A percentile compares a stretch with the other conserved stretches of the same genome.
phyloP scores from a whole-genome alignment of 2,113 vertebrate species.

The Egretta garzetta region DNA sequence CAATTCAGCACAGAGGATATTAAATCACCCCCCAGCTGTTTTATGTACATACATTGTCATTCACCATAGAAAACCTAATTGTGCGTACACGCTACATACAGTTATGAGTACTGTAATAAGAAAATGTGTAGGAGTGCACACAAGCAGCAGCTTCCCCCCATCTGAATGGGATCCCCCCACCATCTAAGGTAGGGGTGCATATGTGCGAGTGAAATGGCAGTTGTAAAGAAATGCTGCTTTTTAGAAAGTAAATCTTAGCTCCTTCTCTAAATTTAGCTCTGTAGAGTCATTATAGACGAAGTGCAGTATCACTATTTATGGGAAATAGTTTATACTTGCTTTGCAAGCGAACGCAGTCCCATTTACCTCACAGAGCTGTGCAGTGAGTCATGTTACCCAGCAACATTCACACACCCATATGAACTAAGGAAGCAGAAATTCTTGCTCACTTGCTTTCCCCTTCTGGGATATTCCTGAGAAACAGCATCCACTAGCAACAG shows the following conservation, averaged over 20 bases:
- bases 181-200: background rate
- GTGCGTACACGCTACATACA: background rate
- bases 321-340: conserved; percentile 6
- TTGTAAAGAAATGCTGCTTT: background rate
- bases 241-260: background rate
- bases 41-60: background rate
- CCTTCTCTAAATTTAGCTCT: conserved; percentile 20
- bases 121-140: rapidly evolving
- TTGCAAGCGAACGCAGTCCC: background rate
- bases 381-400: conserved; percentile 30
- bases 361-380: background rate
- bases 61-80: background rate
- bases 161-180: background rate
- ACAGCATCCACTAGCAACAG: background rate
- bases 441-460: conserved; percentile 16
- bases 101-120: background rate
- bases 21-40: background rate
- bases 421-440: background rate
- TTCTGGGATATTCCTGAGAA: background rate
- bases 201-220: background rate
- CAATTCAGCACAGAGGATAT: background rate
- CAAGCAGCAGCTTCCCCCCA: background rate
- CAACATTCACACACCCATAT: background rate
- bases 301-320: conserved; percentile 22
- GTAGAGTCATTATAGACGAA: background rate